Conservation (phyloP, 2,888 invertebrate genomes). For the Drosophila antonietae region DNA sequence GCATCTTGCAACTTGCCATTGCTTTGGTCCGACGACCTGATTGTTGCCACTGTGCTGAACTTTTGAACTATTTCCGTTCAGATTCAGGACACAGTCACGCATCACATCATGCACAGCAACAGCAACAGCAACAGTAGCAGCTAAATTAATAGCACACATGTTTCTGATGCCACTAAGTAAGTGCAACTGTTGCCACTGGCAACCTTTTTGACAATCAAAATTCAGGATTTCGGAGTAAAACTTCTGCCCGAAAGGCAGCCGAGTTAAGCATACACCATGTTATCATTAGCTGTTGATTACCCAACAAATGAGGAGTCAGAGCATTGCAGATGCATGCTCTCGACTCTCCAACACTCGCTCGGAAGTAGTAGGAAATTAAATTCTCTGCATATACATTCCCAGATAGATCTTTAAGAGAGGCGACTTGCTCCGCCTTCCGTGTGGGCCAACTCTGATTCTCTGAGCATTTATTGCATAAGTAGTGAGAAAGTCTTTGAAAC, state of each 20-base stretch:
- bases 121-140: neutral
- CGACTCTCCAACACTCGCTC: neutral
- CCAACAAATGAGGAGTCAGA: conserved; percentile 4
- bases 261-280: conserved; percentile 45
- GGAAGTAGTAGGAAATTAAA: neutral
- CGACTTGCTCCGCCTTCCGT: no score
- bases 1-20: conserved; percentile 31
- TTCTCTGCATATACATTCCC: neutral
- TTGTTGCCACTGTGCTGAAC: conserved; percentile 63
- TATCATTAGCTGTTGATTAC: conserved; percentile 68
- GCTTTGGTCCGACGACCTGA: conserved; percentile 44
- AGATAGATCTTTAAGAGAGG: neutral
- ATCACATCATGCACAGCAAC: conserved; percentile 22
- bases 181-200: conserved; percentile 35
- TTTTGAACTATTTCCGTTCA: conserved; percentile 73
- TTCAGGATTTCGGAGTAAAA: conserved; percentile 18
- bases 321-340: neutral
- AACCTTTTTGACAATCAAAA: conserved; percentile 31
- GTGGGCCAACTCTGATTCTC: neutral
- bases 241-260: conserved; percentile 9
- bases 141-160: conserved; percentile 54
- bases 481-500: no score
- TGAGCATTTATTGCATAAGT: neutral
- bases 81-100: conserved; percentile 36
- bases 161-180: conserved; percentile 18